Evolutionary conservation across 2,797 vertebrate genomes (phyloP), one percentile per base, ranked within the genome.

Genomic region (Protonibea diacanthus): DNA sequence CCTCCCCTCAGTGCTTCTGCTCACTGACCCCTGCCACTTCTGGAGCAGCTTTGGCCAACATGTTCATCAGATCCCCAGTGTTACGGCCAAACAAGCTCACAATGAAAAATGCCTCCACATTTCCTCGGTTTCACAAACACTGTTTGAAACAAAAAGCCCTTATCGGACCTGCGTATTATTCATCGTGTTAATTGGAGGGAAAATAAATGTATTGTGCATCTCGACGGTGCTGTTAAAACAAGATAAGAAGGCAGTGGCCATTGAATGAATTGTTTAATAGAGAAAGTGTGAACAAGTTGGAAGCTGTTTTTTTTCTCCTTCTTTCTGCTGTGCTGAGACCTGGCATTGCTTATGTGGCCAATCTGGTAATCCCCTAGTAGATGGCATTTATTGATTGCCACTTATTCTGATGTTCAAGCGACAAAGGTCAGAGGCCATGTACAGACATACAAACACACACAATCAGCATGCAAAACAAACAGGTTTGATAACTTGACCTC

Each of bases 121-220:
- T 95, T 95, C 93, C 94, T 94, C 61, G 71, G 88, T 90, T 94
- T 94, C 92, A 93, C 89, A 91, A 94, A 89, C 91, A 91, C 82
- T 23, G 71, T 84, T 79, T 89, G 76, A 89, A 95, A 95, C 93
- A 91, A 95, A 95, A 95, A 94, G 90, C 87, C 71, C 93, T 95
- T 95, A 95, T 95, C 94, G 38, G 92, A 90, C 90, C 92, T 93
- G 88, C 58, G 74, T 92, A 94, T 95, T 95, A 93, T 94, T 95
- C 91, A 90, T 83, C 1, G 86, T 92, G 93, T 94, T 95, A 94
- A 96, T 94, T 94, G 93, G 85, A 91, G 78, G 91, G 91, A 92
- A 94, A 93, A 92, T 94, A 90, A 93, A 90, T 88, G 93, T 85
- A 94, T 93, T 94, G 93, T 93, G 93, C 86, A 93, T 95, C 85